These are phyloP conservation scores for Orthosia gracilis DNA, from an alignment of 2,888 invertebrate genomes.

Conservation along the genomic window DNA sequence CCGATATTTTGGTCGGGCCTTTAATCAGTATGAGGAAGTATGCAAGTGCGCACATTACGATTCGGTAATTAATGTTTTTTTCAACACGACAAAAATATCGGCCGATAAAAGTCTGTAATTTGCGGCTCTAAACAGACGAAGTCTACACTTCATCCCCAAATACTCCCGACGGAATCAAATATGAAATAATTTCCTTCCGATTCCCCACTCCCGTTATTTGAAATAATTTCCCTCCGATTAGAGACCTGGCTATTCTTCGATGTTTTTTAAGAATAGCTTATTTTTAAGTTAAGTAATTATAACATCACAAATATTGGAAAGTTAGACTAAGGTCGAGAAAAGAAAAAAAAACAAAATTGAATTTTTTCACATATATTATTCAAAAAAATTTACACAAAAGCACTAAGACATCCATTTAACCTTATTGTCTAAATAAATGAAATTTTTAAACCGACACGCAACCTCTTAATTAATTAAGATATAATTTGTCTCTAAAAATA, in stretches of 20 bases:
- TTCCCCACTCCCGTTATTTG: too few relatives aligned
- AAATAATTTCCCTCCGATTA: neutral
- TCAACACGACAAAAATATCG: too few relatives aligned
- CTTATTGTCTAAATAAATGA: conserved; percentile 91
- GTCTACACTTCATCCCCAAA: neutral
- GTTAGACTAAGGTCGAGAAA: neutral
- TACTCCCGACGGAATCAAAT: too few relatives aligned
- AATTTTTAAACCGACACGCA: conserved; percentile 89
- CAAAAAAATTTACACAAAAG: conserved; percentile 92
- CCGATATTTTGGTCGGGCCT: too few relatives aligned
- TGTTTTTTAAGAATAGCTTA: neutral
- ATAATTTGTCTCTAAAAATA: conserved; percentile 91
- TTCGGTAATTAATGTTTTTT: too few relatives aligned
- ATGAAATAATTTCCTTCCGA: too few relatives aligned
- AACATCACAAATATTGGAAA: neutral
- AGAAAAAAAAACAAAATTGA: conserved; percentile 55
- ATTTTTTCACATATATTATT: conserved; percentile 91
- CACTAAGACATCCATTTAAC: conserved; percentile 92
- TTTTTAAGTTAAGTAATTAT: neutral
- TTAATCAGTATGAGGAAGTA: too few relatives aligned
- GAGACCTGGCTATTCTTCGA: too few relatives aligned
- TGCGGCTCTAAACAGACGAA: too few relatives aligned
- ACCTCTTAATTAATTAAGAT: conserved; percentile 89
- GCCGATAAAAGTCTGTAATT: too few relatives aligned
- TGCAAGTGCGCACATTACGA: too few relatives aligned